These are phyloP conservation scores for Parazoanthus atlanticus DNA, from an alignment of 92 coral and sea anemone species.

Conservation along the genomic window DNA sequence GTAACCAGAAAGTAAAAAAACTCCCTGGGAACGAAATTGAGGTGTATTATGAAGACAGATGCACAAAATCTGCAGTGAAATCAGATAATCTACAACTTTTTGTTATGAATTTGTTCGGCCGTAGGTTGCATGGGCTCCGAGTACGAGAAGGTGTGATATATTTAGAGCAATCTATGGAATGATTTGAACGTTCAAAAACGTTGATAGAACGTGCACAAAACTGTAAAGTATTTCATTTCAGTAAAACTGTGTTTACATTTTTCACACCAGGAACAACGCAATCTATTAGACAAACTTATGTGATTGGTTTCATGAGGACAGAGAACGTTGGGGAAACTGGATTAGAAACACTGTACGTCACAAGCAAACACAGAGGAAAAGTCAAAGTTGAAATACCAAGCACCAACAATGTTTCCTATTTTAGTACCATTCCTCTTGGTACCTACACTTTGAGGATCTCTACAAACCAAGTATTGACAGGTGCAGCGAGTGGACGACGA, in stretches of 20 bases:
- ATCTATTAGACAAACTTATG: background rate
- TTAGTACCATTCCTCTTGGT: conserved; percentile 28
- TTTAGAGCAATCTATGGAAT: no score
- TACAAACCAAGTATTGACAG: conserved; percentile 13
- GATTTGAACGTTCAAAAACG: no score
- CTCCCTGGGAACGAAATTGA: no score
- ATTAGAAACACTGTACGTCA: conserved; percentile 14
- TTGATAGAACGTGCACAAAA: background rate
- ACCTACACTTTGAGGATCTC: conserved; percentile 24
- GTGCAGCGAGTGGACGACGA: background rate
- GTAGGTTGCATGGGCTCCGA: no score
- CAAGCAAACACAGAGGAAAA: conserved; percentile 6
- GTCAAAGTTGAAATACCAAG: conserved; percentile 33
- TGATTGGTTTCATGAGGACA: conserved; percentile 34
- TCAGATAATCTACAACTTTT: no score
- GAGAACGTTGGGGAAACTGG: background rate
- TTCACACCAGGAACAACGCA: background rate
- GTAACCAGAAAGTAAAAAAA: no score
- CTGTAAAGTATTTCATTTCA: background rate
- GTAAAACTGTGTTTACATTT: background rate
- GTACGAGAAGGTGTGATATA: no score
- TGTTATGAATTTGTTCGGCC: no score
- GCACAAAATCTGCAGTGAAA: no score
- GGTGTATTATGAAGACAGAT: no score
- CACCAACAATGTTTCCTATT: conserved; percentile 14